Evolutionary conservation across 1,140 invertebrate species (phyloP), one percentile per base, ranked within the genome.

Genomic region (Cyclargus thomasi): DNA sequence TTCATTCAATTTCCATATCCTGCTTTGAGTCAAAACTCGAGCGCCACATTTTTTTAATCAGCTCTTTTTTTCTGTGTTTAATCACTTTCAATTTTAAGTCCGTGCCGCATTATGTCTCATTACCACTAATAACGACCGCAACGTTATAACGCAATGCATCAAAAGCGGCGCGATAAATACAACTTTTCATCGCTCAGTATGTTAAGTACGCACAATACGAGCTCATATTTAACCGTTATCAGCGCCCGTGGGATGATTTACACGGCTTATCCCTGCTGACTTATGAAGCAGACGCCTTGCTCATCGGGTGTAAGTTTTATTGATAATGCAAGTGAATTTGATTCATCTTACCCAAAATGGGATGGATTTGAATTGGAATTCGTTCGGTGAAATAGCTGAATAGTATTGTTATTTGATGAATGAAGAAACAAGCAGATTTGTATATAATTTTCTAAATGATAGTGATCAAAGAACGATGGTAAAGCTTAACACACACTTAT

Each of bases 171-270:
- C 55, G 20, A 59, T 59, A 59, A 59, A 59, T 59, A 11, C 10
- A 18, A 59, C 55, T 59, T 59, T 59, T 59, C 55, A 65, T 22
- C 36, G n/a, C 63, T 69, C 21, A 62, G 67, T 65, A 74, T 78
- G 77, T 79, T 85, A 78, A 78, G 78, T 79, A 83, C 65, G 65
- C 65, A 66, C 79, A 78, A 78, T 81, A 80, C 78, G 78, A 83
- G 74, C 79, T 80, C 80, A 85, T 88, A 88, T 86, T 86, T 84
- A 88, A 86, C 75, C 81, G 82, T 82, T 88, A 88, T 88, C 83
- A 75, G 68, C 73, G 75, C 82, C 82, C 74, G 80, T 70, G 36
- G 73, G 71, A 80, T 88, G 83, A 88, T 88, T 88, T 86, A 86
- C 82, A 84, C 76, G 70, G 83, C 75, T 88, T 86, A 85, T 88